Evolutionary conservation across 1,140 invertebrate genomes (phyloP), one percentile per base, ranked within the genome.

Genomic region (Mamestra configurata): DNA sequence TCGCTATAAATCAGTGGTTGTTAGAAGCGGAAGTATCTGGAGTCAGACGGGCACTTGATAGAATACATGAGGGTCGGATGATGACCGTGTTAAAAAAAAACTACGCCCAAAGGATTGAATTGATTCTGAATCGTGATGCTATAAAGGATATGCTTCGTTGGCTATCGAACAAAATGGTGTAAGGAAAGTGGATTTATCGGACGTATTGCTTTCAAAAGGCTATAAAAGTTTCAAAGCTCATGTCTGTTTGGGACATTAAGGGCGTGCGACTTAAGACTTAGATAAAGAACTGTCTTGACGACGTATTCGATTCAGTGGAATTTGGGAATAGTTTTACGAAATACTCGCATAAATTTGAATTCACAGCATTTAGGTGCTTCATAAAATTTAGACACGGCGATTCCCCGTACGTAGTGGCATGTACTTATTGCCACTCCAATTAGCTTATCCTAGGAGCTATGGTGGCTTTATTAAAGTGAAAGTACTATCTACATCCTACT

Each of bases 1-100:
- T 76, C 31, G 80, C 80, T 66, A 86, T 89, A 89, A 89, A 89
- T 89, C 87, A 86, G 75, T 70, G 79, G 79, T 81, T 85, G 80
- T 86, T 85, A 86, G 72, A 80, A 79, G 55, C 83, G 79, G 81
- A 82, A 82, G 72, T 72, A 66, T 78, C 70, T 79, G 43, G 49
- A 71, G 18, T 27, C 64, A 64, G 57, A 77, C 43, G 61, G 83
- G 82, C 75, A 79, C 77, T 79, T 70, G 80, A 80, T 79, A 83
- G 35, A 82, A 81, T 43, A 49, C 64, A 64, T 40, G 27, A 64
- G 79, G 59, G 76, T 79, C 77, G 73, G 64, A 64, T 64, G 76
- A 72, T 72, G 49, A 31, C 79, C 76, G 55, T 8, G 22, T 73
- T 40, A 57, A 20, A 46, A 24, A 22, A 40, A 37, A 15, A 24